A percentile compares a stretch with the other conserved stretches of the same genome.
phyloP scores from a whole-genome alignment of 37 sponge, comb jelly and placozoan species.

The Ianthella basta region DNA sequence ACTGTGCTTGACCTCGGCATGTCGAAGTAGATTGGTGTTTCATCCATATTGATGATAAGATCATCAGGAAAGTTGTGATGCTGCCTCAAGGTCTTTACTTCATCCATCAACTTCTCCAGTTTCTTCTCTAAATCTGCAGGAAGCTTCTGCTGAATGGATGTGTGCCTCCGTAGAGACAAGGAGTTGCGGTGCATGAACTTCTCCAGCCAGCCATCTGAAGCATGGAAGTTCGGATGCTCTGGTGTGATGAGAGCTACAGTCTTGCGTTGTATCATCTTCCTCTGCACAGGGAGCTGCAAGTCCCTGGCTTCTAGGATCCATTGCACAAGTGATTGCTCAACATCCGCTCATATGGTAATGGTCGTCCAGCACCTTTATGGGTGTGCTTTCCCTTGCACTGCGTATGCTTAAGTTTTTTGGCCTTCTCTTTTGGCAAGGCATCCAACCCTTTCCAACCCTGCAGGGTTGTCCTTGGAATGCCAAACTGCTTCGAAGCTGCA shows the following conservation, averaged over 20 bases:
- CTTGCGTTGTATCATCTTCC: slow-evolving; percentile 15
- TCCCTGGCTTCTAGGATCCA: slow-evolving; percentile 40
- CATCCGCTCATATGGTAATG: slow-evolving; percentile 11
- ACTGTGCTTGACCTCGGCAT: slow-evolving; percentile 33
- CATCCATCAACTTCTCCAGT: slow-evolving; percentile 28
- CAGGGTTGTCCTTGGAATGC: slow-evolving; percentile 20
- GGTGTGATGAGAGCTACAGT: neutral
- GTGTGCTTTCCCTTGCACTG: neutral
- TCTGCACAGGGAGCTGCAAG: slow-evolving; percentile 16
- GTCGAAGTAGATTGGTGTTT: slow-evolving; percentile 32
- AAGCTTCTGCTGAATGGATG: slow-evolving; percentile 40
- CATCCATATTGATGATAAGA: slow-evolving; percentile 27
- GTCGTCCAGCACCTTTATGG: slow-evolving; percentile 26
- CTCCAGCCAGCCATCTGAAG: slow-evolving; percentile 47
- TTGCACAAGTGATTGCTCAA: neutral
- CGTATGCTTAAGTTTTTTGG: neutral
- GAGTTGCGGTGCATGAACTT: slow-evolving; percentile 36
- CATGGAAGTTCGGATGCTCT: slow-evolving; percentile 25
- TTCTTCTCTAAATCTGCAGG: slow-evolving; percentile 40
- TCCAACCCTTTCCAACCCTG: slow-evolving; percentile 1
- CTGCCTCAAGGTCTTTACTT: neutral
- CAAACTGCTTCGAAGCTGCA: neutral
- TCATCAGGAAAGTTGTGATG: slow-evolving; percentile 15
- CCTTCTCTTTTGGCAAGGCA: neutral
- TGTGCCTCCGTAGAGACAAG: slow-evolving; percentile 14